Conservation (phyloP, 1,140 invertebrate genomes). For the Magallana angulata region DNA sequence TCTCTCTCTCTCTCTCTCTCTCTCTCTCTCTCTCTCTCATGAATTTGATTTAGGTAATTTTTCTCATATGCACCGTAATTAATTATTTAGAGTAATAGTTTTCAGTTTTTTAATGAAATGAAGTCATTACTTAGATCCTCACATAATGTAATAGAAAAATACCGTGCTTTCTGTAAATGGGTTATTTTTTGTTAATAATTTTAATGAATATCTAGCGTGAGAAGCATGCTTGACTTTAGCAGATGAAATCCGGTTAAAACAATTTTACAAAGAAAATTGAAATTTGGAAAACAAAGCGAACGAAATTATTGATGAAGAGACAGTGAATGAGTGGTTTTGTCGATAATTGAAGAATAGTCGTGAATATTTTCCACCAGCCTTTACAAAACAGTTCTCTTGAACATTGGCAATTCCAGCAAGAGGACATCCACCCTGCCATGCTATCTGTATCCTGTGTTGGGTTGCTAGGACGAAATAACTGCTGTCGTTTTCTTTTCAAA, state of each 20-base stretch:
- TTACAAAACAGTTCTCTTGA: too few relatives aligned
- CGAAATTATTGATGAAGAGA: neutral
- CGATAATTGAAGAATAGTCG: too few relatives aligned
- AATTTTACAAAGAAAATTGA: slow-evolving; percentile 2
- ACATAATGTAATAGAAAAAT: slow-evolving; percentile 1
- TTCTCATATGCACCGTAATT: neutral
- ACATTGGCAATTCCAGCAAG: too few relatives aligned
- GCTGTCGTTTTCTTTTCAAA: too few relatives aligned
- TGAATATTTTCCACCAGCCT: too few relatives aligned
- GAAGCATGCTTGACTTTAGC: neutral
- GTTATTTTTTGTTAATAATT: slow-evolving; percentile 1
- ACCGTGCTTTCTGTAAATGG: neutral
- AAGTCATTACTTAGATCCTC: neutral
- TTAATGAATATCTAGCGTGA: slow-evolving; percentile 19
- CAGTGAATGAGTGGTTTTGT: too few relatives aligned
- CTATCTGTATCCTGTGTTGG: too few relatives aligned
- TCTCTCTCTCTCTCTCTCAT: too few relatives aligned
- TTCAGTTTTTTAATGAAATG: neutral
- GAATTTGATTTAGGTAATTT: neutral
- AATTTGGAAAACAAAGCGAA: neutral
- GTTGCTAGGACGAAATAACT: too few relatives aligned
- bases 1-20: too few relatives aligned
- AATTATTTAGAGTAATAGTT: neutral
- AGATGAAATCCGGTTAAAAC: neutral
- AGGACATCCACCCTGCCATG: too few relatives aligned